A percentile compares a stretch with the other conserved stretches of the same genome.
phyloP scores from a whole-genome alignment of 2,888 invertebrate genomes.

The Serripes groenlandicus region DNA sequence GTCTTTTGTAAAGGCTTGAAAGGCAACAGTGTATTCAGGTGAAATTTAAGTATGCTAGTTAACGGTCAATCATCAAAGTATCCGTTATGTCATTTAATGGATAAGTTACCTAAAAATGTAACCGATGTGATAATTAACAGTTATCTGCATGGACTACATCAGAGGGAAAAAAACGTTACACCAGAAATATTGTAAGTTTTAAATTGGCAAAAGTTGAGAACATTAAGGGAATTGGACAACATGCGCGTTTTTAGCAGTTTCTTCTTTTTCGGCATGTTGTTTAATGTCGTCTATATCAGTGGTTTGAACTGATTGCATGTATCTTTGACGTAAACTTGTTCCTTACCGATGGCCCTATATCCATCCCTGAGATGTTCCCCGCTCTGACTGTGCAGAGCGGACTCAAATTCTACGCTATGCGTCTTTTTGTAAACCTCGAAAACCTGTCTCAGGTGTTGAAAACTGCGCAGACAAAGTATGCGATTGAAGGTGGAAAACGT shows the following conservation, averaged over 20 bases:
- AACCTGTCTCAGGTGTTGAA: not conserved
- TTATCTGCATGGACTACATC: too few species aligned
- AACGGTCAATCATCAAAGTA: too few species aligned
- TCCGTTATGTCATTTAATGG: too few species aligned
- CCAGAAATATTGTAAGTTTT: too few species aligned
- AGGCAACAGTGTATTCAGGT: too few species aligned
- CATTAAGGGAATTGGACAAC: not conserved
- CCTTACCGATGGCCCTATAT: not conserved
- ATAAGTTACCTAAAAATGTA: too few species aligned
- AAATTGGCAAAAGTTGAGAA: not conserved
- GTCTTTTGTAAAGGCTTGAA: too few species aligned
- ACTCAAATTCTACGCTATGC: not conserved
- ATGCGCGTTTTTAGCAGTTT: not conserved
- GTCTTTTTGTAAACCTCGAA: not conserved
- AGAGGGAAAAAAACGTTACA: too few species aligned
- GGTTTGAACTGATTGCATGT: not conserved
- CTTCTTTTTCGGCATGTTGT: not conserved
- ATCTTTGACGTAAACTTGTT: not conserved
- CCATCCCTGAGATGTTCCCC: constrained; percentile 11
- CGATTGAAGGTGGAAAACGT: constrained; percentile 12
- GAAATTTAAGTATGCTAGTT: too few species aligned
- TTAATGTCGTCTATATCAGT: not conserved
- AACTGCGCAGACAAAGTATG: constrained; percentile 8
- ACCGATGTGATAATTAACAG: too few species aligned
- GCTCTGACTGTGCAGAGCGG: not conserved